Conservation (phyloP, 2,113 vertebrate genomes). For the Anarhynchus alexandrinus region DNA sequence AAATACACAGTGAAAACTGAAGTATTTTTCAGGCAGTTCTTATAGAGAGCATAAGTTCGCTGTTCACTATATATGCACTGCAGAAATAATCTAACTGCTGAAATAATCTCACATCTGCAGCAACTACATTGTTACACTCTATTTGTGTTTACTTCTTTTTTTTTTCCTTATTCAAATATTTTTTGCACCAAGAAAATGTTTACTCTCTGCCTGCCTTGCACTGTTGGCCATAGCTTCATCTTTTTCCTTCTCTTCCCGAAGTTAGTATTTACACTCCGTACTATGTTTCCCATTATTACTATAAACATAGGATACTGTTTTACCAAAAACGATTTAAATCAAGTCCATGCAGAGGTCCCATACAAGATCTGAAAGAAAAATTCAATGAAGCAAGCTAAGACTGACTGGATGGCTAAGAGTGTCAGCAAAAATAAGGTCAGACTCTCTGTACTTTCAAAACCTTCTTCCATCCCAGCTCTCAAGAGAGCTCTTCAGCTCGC, state of each 20-base stretch:
- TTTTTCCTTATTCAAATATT: not conserved
- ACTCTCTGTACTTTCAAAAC: not conserved
- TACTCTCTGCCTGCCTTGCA: not conserved
- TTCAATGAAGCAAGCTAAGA: not conserved
- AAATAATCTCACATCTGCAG: not conserved
- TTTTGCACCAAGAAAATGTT: not conserved
- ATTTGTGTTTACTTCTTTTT: not conserved
- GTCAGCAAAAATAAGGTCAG: not conserved
- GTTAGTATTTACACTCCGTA: not conserved
- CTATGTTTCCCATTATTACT: not conserved
- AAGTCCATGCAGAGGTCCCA: not conserved
- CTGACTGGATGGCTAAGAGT: not conserved
- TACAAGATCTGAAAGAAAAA: not conserved
- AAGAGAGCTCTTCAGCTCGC: not conserved
- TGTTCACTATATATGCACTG: not conserved
- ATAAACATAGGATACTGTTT: not conserved
- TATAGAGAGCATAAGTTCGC: not conserved
- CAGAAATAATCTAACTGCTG: not conserved
- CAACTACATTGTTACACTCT: not conserved
- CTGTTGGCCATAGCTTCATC: not conserved
- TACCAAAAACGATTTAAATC: not conserved
- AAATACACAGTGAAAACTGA: not conserved
- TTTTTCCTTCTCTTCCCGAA: not conserved
- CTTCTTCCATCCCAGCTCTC: not conserved
- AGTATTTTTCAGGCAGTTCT: not conserved